phyloP scores from a whole-genome alignment of 2,113 vertebrate species.

The Symphodus melops region DNA sequence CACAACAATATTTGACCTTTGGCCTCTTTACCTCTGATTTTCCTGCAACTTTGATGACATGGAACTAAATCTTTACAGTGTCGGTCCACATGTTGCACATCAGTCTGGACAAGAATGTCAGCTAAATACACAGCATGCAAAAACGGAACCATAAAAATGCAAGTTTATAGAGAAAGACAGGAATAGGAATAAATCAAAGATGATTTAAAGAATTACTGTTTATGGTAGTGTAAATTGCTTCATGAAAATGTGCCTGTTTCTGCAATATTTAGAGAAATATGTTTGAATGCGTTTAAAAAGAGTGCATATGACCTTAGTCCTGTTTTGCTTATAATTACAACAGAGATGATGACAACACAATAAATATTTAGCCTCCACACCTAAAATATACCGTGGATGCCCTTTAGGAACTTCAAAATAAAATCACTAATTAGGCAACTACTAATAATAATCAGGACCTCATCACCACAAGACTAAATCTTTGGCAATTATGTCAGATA shows the following conservation, averaged over 20 bases:
- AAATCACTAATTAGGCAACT: background rate
- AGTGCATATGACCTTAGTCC: too few relatives aligned
- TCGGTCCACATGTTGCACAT: constrained; percentile 28
- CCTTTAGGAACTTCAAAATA: background rate
- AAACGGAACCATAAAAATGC: background rate
- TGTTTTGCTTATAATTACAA: background rate
- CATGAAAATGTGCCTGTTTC: background rate
- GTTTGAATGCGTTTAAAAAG: too few relatives aligned
- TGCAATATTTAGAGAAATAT: background rate
- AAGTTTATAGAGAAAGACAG: background rate
- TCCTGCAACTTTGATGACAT: constrained; percentile 17
- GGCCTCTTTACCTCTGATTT: constrained; percentile 27
- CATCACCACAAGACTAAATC: background rate
- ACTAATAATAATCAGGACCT: background rate
- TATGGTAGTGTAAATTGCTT: background rate
- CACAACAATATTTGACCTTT: constrained; percentile 44
- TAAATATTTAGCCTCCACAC: background rate
- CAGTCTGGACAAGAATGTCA: background rate
- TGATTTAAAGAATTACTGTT: background rate
- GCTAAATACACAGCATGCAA: background rate
- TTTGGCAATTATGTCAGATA: background rate
- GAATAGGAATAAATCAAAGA: background rate
- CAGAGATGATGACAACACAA: background rate
- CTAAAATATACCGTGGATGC: background rate
- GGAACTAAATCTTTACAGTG: constrained; percentile 19